phyloP scores from a whole-genome alignment of 2,113 vertebrate species.

The Pluvialis apricaria region DNA sequence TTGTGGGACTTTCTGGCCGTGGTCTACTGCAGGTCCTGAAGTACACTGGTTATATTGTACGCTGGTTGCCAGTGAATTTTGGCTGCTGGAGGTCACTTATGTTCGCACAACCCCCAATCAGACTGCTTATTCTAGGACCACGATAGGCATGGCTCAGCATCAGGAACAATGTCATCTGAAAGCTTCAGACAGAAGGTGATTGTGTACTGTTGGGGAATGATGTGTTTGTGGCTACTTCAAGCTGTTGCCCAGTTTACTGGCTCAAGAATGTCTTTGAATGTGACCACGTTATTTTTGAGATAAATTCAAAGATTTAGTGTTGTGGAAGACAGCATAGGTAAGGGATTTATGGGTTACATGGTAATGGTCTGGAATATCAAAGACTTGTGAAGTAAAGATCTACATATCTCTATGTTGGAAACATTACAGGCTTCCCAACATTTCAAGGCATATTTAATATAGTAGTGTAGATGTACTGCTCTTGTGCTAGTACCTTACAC shows the following conservation, averaged over 20 bases:
- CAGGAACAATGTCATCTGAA: not conserved
- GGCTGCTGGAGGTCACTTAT: rapidly evolving
- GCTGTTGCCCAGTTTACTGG: not conserved
- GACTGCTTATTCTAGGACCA: rapidly evolving
- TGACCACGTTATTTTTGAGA: not conserved
- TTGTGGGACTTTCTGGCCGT: not conserved
- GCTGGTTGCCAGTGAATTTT: not conserved
- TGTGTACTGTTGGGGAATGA: not conserved
- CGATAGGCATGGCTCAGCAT: not conserved
- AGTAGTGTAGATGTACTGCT: not conserved
- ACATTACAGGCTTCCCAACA: not conserved
- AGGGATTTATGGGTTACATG: not conserved
- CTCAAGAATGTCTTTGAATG: not conserved
- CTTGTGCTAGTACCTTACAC: not conserved
- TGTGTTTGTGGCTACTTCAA: not conserved
- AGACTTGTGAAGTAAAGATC: not conserved
- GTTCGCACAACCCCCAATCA: not conserved
- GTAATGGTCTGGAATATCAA: not conserved
- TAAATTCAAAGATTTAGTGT: not conserved
- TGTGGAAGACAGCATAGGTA: not conserved
- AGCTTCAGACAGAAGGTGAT: not conserved
- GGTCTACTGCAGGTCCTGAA: not conserved
- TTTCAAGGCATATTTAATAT: not conserved
- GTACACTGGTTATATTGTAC: not conserved
- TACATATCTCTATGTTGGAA: rapidly evolving